Conservation (phyloP, 92 coral and sea anemone species). For the Porites divaricata region DNA sequence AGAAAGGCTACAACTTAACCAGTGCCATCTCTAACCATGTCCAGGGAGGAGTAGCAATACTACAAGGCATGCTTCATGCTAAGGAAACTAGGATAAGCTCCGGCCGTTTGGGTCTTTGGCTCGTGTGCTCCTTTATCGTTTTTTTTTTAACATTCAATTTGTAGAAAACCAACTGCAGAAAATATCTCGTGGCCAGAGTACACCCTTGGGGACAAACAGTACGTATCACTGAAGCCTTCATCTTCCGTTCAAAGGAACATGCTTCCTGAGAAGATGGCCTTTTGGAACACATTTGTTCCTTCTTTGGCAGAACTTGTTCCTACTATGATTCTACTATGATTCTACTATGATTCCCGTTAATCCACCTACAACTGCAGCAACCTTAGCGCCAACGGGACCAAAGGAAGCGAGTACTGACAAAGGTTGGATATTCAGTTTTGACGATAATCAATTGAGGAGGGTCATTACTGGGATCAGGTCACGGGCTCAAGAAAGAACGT, state of each 20-base stretch:
- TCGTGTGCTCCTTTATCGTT: no score
- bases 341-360: not conserved
- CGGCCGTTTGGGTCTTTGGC: no score
- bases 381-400: constrained; percentile 11
- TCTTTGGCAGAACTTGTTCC: not conserved
- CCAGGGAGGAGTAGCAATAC: no score
- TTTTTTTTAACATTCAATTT: not conserved
- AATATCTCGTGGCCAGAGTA: constrained; percentile 16
- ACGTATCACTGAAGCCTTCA: constrained; percentile 5
- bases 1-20: constrained; percentile 48
- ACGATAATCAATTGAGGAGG: no score
- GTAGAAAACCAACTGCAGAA: constrained; percentile 24
- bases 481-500: no score
- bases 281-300: constrained; percentile 35
- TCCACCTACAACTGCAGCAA: not conserved
- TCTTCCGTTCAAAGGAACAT: constrained; percentile 15
- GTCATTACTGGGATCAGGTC: no score
- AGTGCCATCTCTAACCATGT: constrained; percentile 33
- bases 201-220: constrained; percentile 8
- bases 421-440: not conserved
- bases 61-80: no score
- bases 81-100: no score
- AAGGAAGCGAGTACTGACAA: not conserved
- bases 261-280: constrained; percentile 52
- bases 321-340: no score